Conservation (phyloP, 2,797 vertebrate genomes). For the Callimico goeldii region DNA sequence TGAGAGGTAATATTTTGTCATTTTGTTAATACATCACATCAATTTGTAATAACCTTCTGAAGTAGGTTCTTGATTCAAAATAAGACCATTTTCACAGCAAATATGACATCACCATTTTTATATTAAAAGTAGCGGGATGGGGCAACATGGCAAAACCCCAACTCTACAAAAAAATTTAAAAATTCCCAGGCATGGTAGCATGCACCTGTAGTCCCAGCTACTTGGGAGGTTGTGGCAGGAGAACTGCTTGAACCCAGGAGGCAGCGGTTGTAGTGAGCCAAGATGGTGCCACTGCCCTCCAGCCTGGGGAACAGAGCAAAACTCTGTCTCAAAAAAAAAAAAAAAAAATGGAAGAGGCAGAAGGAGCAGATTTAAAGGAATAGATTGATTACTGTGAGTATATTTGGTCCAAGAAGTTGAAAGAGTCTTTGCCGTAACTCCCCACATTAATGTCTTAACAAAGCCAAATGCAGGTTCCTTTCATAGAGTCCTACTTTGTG, state of each 20-base stretch:
- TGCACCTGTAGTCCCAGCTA: no score
- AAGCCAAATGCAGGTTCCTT: neutral
- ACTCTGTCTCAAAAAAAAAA: neutral
- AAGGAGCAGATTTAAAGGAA: neutral
- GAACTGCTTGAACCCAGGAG: no score
- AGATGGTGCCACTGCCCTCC: no score
- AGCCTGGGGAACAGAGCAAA: no score
- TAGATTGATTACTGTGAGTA: neutral
- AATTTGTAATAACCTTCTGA: neutral
- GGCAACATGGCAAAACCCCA: no score
- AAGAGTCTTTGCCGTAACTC: neutral
- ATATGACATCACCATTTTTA: neutral
- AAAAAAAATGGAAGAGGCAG: neutral
- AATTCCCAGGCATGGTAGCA: no score
- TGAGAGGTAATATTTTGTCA: neutral
- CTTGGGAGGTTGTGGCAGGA: no score
- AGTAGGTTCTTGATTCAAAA: slow-evolving; percentile 8
- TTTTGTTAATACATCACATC: neutral
- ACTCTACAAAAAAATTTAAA: no score
- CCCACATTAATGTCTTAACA: neutral
- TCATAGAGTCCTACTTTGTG: neutral
- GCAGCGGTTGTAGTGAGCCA: no score
- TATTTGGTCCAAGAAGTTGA: neutral
- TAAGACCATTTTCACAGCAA: neutral
- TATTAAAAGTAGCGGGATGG: neutral